A percentile compares a stretch with the other conserved stretches of the same genome.
Conservation (phyloP, 2,113 vertebrate genomes). For the Aplodontia rufa region DNA sequence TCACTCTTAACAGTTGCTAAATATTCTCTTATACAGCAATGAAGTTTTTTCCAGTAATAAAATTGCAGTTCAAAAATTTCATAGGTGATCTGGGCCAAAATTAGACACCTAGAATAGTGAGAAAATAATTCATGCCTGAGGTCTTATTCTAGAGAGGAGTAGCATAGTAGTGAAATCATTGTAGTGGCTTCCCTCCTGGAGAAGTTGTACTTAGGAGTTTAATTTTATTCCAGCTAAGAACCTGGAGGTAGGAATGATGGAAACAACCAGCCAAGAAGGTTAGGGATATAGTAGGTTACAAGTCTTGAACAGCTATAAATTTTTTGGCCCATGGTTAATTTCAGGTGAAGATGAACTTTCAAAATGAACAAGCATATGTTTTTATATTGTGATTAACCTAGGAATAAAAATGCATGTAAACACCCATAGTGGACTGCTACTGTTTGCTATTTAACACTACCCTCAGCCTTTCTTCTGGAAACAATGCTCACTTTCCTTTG, state of each 20-base stretch:
- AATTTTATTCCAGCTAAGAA: neutral
- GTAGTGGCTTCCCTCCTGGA: neutral
- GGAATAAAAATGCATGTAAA: conserved; percentile 1
- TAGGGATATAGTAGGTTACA: neutral
- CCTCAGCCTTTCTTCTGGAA: neutral
- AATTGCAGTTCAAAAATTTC: conserved; percentile 48
- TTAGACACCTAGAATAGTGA: conserved; percentile 44
- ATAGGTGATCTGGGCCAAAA: conserved; percentile 55
- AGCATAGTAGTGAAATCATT: conserved; percentile 11
- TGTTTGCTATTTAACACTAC: neutral
- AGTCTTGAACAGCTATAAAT: neutral
- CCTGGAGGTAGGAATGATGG: neutral
- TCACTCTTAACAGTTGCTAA: conserved; percentile 15
- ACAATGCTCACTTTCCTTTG: neutral
- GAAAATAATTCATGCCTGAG: conserved; percentile 44
- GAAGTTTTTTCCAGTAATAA: conserved; percentile 63
- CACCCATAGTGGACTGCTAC: neutral
- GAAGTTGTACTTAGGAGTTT: neutral
- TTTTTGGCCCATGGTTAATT: neutral
- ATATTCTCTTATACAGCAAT: conserved; percentile 46
- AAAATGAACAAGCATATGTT: conserved; percentile 16
- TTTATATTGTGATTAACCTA: neutral
- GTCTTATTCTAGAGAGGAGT: neutral
- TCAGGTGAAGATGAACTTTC: neutral
- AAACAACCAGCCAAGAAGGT: neutral